phyloP scores from a whole-genome alignment of 2,113 vertebrate species.

The Corythaeola cristata region DNA sequence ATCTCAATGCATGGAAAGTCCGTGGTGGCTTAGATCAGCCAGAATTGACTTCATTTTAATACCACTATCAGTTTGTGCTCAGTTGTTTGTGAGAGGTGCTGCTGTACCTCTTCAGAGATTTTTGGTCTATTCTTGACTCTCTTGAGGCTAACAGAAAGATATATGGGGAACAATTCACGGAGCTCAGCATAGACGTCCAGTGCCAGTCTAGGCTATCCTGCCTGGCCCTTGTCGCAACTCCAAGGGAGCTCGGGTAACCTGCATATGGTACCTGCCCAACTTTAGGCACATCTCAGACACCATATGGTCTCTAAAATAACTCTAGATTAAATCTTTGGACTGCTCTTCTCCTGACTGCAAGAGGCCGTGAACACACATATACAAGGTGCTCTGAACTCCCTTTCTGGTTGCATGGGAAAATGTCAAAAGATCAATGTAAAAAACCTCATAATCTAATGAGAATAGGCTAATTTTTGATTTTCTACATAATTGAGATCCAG shows the following conservation, averaged over 20 bases:
- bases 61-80: accelerated
- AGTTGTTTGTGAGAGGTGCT: neutral
- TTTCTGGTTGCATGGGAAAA: neutral
- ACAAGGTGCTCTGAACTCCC: neutral
- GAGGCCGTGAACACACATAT: neutral
- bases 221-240: neutral
- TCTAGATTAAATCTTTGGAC: neutral
- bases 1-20: neutral
- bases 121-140: neutral
- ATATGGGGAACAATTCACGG: neutral
- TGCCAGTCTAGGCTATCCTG: neutral
- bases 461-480: neutral
- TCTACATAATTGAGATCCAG: neutral
- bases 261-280: neutral
- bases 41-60: neutral
- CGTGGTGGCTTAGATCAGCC: neutral
- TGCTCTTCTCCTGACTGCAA: neutral
- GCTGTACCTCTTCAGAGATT: neutral
- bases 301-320: neutral
- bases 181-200: neutral
- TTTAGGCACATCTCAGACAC: neutral
- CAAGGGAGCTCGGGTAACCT: neutral
- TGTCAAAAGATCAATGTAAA: neutral
- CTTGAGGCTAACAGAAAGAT: neutral
- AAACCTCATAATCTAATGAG: neutral